Base-by-base conservation (phyloP, 1,140 invertebrate species). In the Halesus radiatus region DNA sequence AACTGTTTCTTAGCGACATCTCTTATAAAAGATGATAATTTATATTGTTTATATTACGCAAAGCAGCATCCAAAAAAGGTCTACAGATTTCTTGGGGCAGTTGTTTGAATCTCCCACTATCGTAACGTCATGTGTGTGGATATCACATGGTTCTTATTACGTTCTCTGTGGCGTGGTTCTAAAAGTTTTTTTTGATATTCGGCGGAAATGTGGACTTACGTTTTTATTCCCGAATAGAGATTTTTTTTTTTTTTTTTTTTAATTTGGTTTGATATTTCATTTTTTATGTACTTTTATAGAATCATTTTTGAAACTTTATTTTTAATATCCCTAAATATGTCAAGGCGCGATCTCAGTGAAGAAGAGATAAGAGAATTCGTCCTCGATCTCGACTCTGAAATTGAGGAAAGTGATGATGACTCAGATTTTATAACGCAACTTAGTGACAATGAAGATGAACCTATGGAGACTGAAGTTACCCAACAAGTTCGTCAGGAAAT, bases 271-370 rank as follows among this genome's bases (percentile, higher is more conserved):
- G 29, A 1, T 45, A 68, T 68, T 68, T 68, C 64, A 45, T 68
- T 68, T 68, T 68, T 29, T 16, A 16, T 68, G 64, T 45, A 13
- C 64, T 68, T 3, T 68, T 68, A 68, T 68, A 68, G 1, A 68
- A 68, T n/a, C 5, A 68, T 68, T 68, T 68, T 37, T 68, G 64
- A 68, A 68, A 68, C 29, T 8, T 22, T 26, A 13, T 26, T 68
- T 68, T 68, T 68, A n/a, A 68, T 45, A 68, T 68, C 29, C 64
- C 26, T 68, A 64, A 64, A 64, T 64, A 68, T 68, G 22, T 68
- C 26, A 29, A 68, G 64, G 32, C 64, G 26, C 29, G 20, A 68
- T 68, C 64, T 68, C 64, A 68, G 64, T 29, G 64, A 68, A 68
- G 13, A 68, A 68, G 64, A 68, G 22, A 68, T 29, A 68, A 37